A percentile compares a stretch with the other conserved stretches of the same genome.
These are phyloP conservation scores for Montipora cactus DNA, from an alignment of 64 coral and sea anemone species.

Conservation along the genomic window DNA sequence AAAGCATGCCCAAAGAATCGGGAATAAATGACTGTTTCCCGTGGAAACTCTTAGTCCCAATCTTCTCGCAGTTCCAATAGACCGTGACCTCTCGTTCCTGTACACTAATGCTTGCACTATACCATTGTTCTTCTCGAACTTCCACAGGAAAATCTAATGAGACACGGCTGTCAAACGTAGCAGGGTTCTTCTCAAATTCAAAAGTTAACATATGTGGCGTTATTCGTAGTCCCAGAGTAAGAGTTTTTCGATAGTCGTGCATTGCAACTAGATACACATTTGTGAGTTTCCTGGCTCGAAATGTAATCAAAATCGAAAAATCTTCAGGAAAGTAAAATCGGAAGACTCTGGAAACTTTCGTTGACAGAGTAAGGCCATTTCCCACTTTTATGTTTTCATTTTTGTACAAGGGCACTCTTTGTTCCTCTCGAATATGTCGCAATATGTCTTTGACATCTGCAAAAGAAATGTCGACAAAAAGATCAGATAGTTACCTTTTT, in stretches of 20 bases:
- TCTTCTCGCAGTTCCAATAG: constrained; percentile 82
- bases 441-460: constrained; percentile 21
- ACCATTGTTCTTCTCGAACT: constrained; percentile 50
- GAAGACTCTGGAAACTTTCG: constrained; percentile 63
- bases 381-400: constrained; percentile 9
- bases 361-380: constrained; percentile 41
- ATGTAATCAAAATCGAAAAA: constrained; percentile 80
- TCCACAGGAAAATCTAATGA: constrained; percentile 70
- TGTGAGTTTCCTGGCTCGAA: constrained; percentile 56
- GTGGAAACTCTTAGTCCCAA: constrained; percentile 48
- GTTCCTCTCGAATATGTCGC: constrained; percentile 7
- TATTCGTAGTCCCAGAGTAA: constrained; percentile 73
- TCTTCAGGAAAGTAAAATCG: constrained; percentile 77
- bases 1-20: constrained; percentile 55
- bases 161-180: background rate
- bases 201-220: constrained; percentile 61
- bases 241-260: constrained; percentile 44
- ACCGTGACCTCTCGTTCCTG: constrained; percentile 61
- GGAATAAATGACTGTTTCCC: constrained; percentile 57
- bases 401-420: background rate
- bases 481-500: background rate
- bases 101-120: constrained; percentile 65
- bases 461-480: background rate
- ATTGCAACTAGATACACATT: constrained; percentile 75
- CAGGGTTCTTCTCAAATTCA: constrained; percentile 67